phyloP scores from a whole-genome alignment of 2,888 invertebrate species.

The Cloeon dipterum region DNA sequence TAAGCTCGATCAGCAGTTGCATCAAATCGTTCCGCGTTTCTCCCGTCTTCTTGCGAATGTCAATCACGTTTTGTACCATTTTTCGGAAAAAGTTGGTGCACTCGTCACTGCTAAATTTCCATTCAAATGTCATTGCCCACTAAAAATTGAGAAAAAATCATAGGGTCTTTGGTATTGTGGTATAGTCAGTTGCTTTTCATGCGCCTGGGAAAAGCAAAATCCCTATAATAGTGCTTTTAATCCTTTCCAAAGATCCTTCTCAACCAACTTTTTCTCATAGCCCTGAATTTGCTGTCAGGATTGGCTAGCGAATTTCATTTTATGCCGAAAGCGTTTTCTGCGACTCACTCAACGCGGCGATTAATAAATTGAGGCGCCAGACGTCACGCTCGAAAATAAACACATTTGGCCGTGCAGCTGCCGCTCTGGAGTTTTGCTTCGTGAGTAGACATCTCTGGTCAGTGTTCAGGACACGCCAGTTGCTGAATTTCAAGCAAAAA shows the following conservation, averaged over 20 bases:
- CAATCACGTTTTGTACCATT: conserved; percentile 1
- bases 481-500: too few relatives aligned
- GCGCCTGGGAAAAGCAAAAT: neutral
- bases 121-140: neutral
- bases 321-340: conserved; percentile 34
- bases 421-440: too few relatives aligned
- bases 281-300: conserved; percentile 24
- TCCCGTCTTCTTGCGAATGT: neutral
- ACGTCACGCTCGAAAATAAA: too few relatives aligned
- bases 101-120: neutral
- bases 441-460: too few relatives aligned
- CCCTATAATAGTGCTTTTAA: neutral
- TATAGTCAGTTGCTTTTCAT: too few relatives aligned
- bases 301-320: conserved; percentile 31
- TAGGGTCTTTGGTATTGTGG: neutral
- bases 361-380: too few relatives aligned
- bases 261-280: conserved; percentile 14
- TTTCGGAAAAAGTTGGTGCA: conserved; percentile 4
- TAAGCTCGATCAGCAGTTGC: conserved; percentile 2
- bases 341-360: too few relatives aligned
- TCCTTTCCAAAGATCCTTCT: neutral
- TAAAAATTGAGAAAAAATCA: too few relatives aligned
- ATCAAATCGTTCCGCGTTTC: conserved; percentile 1
- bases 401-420: too few relatives aligned
- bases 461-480: too few relatives aligned